phyloP scores from a whole-genome alignment of 2,797 vertebrate genomes.

The Mormyrus hasselquistii region DNA sequence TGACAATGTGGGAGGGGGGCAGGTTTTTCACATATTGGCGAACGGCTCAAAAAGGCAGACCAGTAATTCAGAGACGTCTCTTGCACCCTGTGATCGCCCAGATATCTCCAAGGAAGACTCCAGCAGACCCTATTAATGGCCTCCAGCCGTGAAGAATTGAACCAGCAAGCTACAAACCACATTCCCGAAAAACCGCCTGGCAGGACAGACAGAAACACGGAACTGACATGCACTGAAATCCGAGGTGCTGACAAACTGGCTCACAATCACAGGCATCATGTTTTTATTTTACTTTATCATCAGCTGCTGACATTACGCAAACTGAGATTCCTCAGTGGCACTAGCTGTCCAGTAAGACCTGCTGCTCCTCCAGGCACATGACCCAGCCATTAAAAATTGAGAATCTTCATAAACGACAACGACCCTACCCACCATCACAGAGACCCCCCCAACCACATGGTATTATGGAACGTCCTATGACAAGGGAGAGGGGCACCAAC shows the following conservation, averaged over 20 bases:
- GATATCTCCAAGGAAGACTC: neutral
- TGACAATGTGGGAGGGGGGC: neutral
- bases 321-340: slow-evolving; percentile 30
- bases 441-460: slow-evolving; percentile 44
- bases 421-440: slow-evolving; percentile 29
- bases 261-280: slow-evolving; percentile 26
- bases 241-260: slow-evolving; percentile 39
- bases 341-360: slow-evolving; percentile 22
- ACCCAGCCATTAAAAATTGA: slow-evolving; percentile 18
- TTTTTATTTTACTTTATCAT: slow-evolving; percentile 25
- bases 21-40: neutral
- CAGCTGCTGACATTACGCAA: slow-evolving; percentile 36
- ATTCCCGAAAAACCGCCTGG: slow-evolving; percentile 14
- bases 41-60: neutral
- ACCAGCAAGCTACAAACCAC: too few species aligned
- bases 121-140: neutral
- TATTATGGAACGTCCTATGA: slow-evolving; percentile 36
- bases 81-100: neutral
- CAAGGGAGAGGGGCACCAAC: slow-evolving; percentile 39
- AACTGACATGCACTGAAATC: slow-evolving; percentile 20
- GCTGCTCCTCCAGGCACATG: slow-evolving; percentile 12
- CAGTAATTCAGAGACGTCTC: neutral
- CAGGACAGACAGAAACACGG: slow-evolving; percentile 16
- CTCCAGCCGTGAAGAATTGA: neutral
- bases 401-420: slow-evolving; percentile 1